Evolutionary conservation across 1,140 invertebrate genomes (phyloP).

Genomic region (Venturia canescens): DNA sequence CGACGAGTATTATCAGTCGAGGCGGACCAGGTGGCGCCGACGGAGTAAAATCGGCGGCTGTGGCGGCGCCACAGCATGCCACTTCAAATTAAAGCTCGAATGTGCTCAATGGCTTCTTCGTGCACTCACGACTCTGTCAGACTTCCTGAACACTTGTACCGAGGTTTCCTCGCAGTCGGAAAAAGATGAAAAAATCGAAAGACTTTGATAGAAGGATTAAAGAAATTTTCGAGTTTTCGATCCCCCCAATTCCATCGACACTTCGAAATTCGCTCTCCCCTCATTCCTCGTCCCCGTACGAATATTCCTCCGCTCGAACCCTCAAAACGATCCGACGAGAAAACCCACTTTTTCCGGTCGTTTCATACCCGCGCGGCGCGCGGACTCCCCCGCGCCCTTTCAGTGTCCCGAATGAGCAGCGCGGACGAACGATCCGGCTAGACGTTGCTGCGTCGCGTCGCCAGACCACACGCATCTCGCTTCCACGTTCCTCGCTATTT

Average conservation of each 20-base stretch:
- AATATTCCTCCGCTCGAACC: neutral
- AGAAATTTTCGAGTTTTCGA: neutral
- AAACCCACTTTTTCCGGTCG: neutral
- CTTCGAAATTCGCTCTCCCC: too few relatives aligned
- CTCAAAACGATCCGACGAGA: neutral
- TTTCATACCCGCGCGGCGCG: neutral
- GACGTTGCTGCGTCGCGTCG: neutral
- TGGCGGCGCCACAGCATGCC: constrained; percentile 6
- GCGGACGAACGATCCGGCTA: neutral
- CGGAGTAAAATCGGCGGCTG: neutral
- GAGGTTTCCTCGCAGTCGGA: neutral
- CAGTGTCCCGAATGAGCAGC: neutral
- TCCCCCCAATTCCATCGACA: too few relatives aligned
- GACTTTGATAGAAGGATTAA: too few relatives aligned
- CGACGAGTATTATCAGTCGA: neutral
- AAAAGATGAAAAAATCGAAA: neutral
- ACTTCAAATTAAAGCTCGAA: constrained; percentile 2
- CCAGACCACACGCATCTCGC: neutral
- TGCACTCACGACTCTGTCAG: neutral
- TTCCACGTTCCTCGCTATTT: neutral
- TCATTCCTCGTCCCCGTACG: too few relatives aligned
- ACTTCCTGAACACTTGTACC: neutral
- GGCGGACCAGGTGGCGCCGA: neutral
- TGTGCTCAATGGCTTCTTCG: constrained; percentile 13
- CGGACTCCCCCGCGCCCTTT: neutral